Percentiles rank a stretch among this genome's conserved stretches.
Evolutionary conservation across 2,888 invertebrate species (phyloP).

Genomic region (Pardosa pseudoannulata): DNA sequence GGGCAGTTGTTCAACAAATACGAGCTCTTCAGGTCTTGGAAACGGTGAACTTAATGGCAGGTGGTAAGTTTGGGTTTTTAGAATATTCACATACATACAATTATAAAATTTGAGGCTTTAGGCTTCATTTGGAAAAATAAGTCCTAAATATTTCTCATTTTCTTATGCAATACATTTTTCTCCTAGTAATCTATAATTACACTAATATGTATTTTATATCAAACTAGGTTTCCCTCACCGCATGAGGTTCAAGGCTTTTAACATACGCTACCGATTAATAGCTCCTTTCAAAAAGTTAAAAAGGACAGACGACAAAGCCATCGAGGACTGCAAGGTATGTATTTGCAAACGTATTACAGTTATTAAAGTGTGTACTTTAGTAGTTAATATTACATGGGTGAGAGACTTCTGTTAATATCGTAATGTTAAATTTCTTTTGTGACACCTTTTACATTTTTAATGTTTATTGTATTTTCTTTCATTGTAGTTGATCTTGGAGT

Average conservation of each 20-base stretch:
- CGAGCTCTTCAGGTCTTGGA: slow-evolving; percentile 93
- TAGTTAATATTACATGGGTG: no score
- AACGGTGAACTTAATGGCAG: slow-evolving; percentile 96
- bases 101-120: neutral
- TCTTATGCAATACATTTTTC: no score
- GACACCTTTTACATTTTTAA: no score
- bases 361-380: no score
- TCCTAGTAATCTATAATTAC: no score
- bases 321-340: slow-evolving; percentile 82
- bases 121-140: no score
- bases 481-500: slow-evolving; percentile 84
- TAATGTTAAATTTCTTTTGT: no score
- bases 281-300: slow-evolving; percentile 84
- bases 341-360: no score
- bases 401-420: no score
- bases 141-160: no score
- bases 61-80: slow-evolving; percentile 82
- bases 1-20: slow-evolving; percentile 90
- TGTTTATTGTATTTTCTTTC: no score
- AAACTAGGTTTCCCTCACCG: slow-evolving; percentile 94
- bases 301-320: slow-evolving; percentile 79
- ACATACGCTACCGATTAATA: slow-evolving; percentile 88
- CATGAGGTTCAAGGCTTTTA: slow-evolving; percentile 95
- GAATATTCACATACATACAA: neutral
- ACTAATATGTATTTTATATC: no score